Evolutionary conservation across 2,797 vertebrate species (phyloP).

Genomic region (Chloroceryle amazona): DNA sequence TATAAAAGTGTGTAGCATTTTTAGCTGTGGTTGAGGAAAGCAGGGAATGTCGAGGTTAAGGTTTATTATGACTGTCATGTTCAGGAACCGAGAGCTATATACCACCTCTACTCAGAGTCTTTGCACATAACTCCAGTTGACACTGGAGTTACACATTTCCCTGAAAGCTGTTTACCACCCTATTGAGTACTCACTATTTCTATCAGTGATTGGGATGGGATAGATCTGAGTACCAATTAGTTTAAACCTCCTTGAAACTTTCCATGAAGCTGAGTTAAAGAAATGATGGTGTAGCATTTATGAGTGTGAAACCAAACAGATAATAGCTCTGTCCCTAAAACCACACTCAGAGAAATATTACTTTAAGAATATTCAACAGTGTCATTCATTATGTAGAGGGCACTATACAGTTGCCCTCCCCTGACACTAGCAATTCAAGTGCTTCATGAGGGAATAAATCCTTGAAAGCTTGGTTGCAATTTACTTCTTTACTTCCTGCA

Average conservation of each 20-base stretch:
- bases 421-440: slow-evolving; percentile 25
- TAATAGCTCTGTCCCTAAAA: slow-evolving; percentile 16
- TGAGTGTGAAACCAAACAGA: not conserved
- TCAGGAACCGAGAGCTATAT: slow-evolving; percentile 52
- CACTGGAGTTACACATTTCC: slow-evolving; percentile 12
- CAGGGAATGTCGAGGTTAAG: slow-evolving; percentile 69
- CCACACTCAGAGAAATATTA: not conserved
- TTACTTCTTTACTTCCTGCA: slow-evolving; percentile 71
- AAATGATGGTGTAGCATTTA: not conserved
- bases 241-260: slow-evolving; percentile 30
- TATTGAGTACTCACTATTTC: not conserved
- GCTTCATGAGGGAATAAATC: slow-evolving; percentile 59
- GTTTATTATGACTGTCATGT: slow-evolving; percentile 69
- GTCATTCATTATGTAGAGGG: slow-evolving; percentile 56
- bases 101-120: slow-evolving; percentile 52
- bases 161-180: slow-evolving; percentile 40
- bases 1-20: slow-evolving; percentile 54
- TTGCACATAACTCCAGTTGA: slow-evolving; percentile 28
- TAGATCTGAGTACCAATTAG: not conserved
- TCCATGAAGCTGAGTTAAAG: not conserved
- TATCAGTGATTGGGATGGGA: not conserved
- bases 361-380: slow-evolving; percentile 42
- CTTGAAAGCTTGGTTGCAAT: slow-evolving; percentile 72
- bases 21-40: slow-evolving; percentile 72
- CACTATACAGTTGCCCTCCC: slow-evolving; percentile 34